phyloP scores from a whole-genome alignment of 2,888 invertebrate species.

The Temnothorax unifasciatus region DNA sequence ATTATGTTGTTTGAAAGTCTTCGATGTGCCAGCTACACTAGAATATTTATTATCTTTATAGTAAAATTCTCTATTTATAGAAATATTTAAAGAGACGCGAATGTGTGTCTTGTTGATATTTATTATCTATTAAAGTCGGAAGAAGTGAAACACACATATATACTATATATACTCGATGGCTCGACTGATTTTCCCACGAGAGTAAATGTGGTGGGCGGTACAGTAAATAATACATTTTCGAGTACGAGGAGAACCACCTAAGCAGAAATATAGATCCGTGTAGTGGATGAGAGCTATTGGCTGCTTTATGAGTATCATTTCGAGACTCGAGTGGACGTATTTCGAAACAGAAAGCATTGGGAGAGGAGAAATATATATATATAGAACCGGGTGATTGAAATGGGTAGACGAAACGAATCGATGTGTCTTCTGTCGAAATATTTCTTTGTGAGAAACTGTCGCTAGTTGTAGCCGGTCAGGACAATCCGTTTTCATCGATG shows the following conservation, averaged over 20 bases:
- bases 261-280: slow-evolving; percentile 67
- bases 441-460: slow-evolving; percentile 57
- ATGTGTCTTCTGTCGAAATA: slow-evolving; percentile 56
- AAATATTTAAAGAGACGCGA: slow-evolving; percentile 1
- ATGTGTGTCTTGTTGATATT: not conserved
- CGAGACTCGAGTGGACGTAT: slow-evolving; percentile 42
- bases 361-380: not conserved
- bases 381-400: slow-evolving; percentile 17
- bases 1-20: not conserved
- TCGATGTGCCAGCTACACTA: not conserved
- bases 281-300: slow-evolving; percentile 67
- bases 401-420: slow-evolving; percentile 28
- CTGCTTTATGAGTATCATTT: slow-evolving; percentile 64
- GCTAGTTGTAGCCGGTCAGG: slow-evolving; percentile 38
- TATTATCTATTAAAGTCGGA: slow-evolving; percentile 21
- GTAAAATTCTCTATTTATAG: not conserved
- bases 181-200: slow-evolving; percentile 37
- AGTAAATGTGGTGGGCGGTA: slow-evolving; percentile 76
- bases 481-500: slow-evolving; percentile 68
- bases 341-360: slow-evolving; percentile 34
- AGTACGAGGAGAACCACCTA: slow-evolving; percentile 63
- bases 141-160: not conserved
- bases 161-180: not conserved
- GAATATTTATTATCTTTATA: not conserved
- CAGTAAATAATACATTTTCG: slow-evolving; percentile 78